These are phyloP conservation scores for Sinodicranocentrus sp. DNA, from an alignment of 2,888 invertebrate genomes.

Conservation along the genomic window DNA sequence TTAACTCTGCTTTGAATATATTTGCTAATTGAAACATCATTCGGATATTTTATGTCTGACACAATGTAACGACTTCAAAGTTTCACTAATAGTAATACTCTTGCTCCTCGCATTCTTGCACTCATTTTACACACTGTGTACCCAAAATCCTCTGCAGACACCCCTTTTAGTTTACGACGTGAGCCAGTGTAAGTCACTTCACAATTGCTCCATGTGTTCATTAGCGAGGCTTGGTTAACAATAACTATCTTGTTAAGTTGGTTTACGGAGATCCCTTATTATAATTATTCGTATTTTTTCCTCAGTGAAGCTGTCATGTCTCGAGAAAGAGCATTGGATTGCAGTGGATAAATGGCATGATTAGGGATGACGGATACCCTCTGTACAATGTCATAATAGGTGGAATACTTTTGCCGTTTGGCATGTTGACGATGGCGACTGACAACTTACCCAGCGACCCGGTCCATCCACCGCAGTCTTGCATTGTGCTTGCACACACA, in stretches of 20 bases:
- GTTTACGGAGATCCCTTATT: conserved; percentile 52
- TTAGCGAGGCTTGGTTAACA: background rate
- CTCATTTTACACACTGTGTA: no score
- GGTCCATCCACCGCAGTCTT: conserved; percentile 4
- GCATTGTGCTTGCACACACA: background rate
- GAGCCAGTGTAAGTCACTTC: no score
- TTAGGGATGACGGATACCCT: conserved; percentile 55
- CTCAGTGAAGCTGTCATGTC: conserved; percentile 8
- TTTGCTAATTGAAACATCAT: conserved; percentile 55
- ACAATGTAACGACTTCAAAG: no score
- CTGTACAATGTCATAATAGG: conserved; percentile 58
- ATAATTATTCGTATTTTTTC: conserved; percentile 52
- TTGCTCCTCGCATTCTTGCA: no score
- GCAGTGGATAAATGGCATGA: conserved; percentile 32
- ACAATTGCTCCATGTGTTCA: background rate
- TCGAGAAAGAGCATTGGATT: background rate
- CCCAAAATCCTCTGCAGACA: no score
- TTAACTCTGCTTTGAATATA: conserved; percentile 3
- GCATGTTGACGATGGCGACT: conserved; percentile 57
- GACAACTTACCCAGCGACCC: conserved; percentile 32
- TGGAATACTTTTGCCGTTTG: conserved; percentile 40
- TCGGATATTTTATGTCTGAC: conserved; percentile 12
- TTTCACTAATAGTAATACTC: no score
- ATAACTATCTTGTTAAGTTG: conserved; percentile 58
- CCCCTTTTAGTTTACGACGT: no score